A percentile compares a stretch with the other conserved stretches of the same genome.
phyloP scores from a whole-genome alignment of 2,888 invertebrate genomes.

The Tenthredo amoena region DNA sequence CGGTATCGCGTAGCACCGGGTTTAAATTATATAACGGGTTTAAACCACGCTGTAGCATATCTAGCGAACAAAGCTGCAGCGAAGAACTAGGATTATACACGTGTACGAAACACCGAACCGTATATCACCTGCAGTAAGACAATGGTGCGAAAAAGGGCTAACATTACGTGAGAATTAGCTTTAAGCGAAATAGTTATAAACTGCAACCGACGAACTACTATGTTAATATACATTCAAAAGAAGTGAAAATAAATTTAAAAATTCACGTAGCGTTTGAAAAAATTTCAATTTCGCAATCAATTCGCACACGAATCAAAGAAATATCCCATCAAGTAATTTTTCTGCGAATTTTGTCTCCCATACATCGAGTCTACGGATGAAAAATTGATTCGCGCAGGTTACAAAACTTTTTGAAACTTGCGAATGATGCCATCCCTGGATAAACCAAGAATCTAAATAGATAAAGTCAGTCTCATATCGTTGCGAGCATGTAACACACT shows the following conservation, averaged over 20 bases:
- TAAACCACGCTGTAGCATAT: not conserved
- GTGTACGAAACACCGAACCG: constrained; percentile 1
- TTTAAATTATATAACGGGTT: not conserved
- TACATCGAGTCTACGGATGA: no score
- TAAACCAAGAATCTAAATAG: no score
- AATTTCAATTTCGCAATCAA: no score
- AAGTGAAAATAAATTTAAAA: not conserved
- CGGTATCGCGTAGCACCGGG: not conserved
- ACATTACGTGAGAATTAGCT: constrained; percentile 1
- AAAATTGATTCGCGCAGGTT: no score
- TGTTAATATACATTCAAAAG: not conserved
- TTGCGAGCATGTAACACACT: no score
- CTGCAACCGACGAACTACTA: not conserved
- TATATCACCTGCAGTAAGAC: constrained; percentile 18
- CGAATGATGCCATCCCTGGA: no score
- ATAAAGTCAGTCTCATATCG: no score
- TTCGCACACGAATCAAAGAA: no score
- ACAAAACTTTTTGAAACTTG: no score
- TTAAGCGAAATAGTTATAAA: not conserved
- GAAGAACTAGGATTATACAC: constrained; percentile 27
- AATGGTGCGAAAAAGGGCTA: constrained; percentile 21
- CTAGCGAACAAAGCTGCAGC: constrained; percentile 1
- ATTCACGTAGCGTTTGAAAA: not conserved
- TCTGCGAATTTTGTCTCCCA: no score
- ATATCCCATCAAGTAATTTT: no score